Percentiles rank a stretch among this genome's conserved stretches.
phyloP scores from a whole-genome alignment of 2,797 vertebrate species.

The Acanthornis magna region DNA sequence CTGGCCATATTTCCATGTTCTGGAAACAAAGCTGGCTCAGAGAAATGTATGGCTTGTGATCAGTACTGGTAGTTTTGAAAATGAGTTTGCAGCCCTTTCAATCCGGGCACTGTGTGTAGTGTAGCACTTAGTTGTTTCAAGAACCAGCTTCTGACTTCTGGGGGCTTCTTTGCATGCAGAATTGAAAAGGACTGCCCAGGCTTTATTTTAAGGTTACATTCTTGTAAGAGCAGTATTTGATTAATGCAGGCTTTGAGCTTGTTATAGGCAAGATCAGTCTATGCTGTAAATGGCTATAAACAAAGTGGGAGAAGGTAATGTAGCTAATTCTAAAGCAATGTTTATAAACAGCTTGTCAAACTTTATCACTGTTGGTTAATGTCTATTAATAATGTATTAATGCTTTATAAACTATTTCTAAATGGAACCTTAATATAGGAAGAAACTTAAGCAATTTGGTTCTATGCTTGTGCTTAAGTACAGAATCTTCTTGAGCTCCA shows the following conservation, averaged over 20 bases:
- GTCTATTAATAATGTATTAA: constrained; percentile 44
- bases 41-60: neutral
- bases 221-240: neutral
- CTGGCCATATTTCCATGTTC: fast-evolving
- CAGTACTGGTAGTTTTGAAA: neutral
- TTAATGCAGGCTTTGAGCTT: neutral
- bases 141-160: neutral
- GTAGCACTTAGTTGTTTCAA: neutral
- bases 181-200: neutral
- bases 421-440: constrained; percentile 16
- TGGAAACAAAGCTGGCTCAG: neutral
- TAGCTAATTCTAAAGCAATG: constrained; percentile 9
- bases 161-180: neutral
- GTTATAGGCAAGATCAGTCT: neutral
- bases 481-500: neutral
- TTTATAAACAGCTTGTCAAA: constrained; percentile 56
- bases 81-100: neutral
- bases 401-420: constrained; percentile 60
- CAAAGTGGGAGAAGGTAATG: constrained; percentile 16
- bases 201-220: constrained; percentile 10
- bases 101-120: neutral
- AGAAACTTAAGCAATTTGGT: neutral
- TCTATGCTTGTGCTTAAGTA: neutral
- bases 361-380: constrained; percentile 43
- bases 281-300: constrained; percentile 36